Percentiles rank a stretch among this genome's conserved stretches.
These are phyloP conservation scores for Myodes glareolus DNA, from an alignment of 2,113 vertebrate genomes.

Conservation along the genomic window DNA sequence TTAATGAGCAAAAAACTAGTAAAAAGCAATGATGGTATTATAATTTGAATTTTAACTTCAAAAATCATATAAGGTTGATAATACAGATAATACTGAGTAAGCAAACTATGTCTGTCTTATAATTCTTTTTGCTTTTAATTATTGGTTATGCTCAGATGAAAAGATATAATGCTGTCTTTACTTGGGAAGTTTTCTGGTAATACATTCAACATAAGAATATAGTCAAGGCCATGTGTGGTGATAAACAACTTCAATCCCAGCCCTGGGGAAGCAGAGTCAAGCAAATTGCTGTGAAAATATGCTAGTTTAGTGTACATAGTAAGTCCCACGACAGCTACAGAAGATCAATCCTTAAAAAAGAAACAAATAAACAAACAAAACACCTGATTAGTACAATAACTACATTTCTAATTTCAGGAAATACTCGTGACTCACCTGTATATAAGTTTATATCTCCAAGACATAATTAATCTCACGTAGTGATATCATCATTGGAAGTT, in stretches of 20 bases:
- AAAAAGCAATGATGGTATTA: not conserved
- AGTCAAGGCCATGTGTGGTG: not conserved
- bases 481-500: not conserved
- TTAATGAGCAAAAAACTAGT: not conserved
- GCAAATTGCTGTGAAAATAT: not conserved
- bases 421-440: not conserved
- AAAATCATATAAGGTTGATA: not conserved
- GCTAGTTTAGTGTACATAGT: not conserved
- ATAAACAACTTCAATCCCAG: not conserved
- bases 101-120: not conserved
- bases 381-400: not conserved
- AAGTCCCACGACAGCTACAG: not conserved
- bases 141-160: not conserved
- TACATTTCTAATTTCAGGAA: constrained; percentile 23
- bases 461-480: not conserved
- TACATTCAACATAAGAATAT: not conserved
- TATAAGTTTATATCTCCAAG: not conserved
- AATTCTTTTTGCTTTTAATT: constrained; percentile 8
- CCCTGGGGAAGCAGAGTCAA: not conserved
- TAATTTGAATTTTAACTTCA: constrained; percentile 35
- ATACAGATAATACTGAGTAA: not conserved
- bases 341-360: not conserved
- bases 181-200: not conserved
- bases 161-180: constrained; percentile 16
- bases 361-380: not conserved